Conservation (phyloP, 1,140 invertebrate genomes). For the Dinoponera quadriceps region DNA sequence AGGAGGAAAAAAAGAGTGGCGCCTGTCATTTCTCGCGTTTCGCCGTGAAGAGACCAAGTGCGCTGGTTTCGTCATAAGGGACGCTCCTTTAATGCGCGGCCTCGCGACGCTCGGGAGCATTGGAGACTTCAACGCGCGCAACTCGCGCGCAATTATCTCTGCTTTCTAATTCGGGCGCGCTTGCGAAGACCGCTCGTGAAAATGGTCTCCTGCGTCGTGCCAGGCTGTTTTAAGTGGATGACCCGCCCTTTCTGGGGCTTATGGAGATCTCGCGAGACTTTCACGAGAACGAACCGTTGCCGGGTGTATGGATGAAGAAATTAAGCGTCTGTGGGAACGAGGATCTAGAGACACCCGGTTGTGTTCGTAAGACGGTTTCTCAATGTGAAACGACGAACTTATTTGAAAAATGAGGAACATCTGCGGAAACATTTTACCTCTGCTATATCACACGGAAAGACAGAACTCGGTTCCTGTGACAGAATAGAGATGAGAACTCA, state of each 20-base stretch:
- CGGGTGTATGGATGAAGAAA: constrained; percentile 20
- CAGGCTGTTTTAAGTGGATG: constrained; percentile 29
- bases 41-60: background rate
- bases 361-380: background rate
- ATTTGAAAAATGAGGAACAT: too few species aligned
- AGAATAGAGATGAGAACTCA: too few species aligned
- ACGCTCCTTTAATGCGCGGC: constrained; percentile 12
- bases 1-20: constrained; percentile 18
- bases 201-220: constrained; percentile 13
- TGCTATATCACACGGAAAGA: too few species aligned
- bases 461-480: too few species aligned
- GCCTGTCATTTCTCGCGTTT: constrained; percentile 5
- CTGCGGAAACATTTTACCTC: too few species aligned
- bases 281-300: constrained; percentile 14
- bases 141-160: constrained; percentile 46
- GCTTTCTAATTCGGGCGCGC: constrained; percentile 50
- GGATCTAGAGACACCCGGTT: too few species aligned
- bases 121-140: constrained; percentile 27
- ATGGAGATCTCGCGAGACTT: constrained; percentile 13
- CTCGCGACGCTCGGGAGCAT: constrained; percentile 5
- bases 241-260: constrained; percentile 15
- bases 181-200: constrained; percentile 5
- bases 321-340: background rate
- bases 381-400: background rate
- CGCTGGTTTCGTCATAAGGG: constrained; percentile 44